Base-by-base conservation (phyloP, 2,888 invertebrate species). In the Yponomeuta cagnagella region DNA sequence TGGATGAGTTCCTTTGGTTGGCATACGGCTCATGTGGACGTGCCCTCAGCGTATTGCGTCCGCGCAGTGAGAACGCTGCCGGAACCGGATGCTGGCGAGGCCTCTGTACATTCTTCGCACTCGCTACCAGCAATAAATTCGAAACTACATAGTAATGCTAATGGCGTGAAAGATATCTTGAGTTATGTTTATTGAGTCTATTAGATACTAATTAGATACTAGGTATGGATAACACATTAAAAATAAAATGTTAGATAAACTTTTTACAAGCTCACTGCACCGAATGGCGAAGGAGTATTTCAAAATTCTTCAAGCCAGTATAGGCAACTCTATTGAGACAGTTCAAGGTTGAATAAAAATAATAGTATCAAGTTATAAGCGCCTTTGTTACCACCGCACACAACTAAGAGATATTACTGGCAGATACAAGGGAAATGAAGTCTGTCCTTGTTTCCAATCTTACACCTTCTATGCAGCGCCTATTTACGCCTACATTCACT, bases 41-140 rank as follows among this genome's bases (percentile, higher is more conserved):
- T 58, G 52, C 52, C 52, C 52, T 58, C 5, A 58, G 52, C 15
- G 52, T 9, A 58, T 58, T 58, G 52, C 52, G 52, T 58, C 52
- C 52, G 31, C 31, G 75, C 77, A 84, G 87, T 87, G 87, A 86
- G 90, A 90, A 88, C 84, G 88, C 86, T 77, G 76, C 74, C 82
- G 82, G 81, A 87, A 83, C 87, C 90, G 91, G 91, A 91, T 83
- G 77, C 78, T 75, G 74, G 77, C 83, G 86, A 87, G 89, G 89
- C 79, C 86, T 86, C 80, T 0, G 48, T 65, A 65, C 70, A 70
- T 70, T 70, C 64, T 70, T 69, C 63, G 43, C 63, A 70, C 70
- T 63, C 52, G 52, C 52, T 58, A 58, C 52, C 52, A 58, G 52
- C 2, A 58, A 58, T 58, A 15, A 15, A 68, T 12, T 43, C 52